A percentile compares a stretch with the other conserved stretches of the same genome.
These are phyloP conservation scores for Amitus sp. DNA, from an alignment of 2,888 invertebrate species.

Conservation along the genomic window DNA sequence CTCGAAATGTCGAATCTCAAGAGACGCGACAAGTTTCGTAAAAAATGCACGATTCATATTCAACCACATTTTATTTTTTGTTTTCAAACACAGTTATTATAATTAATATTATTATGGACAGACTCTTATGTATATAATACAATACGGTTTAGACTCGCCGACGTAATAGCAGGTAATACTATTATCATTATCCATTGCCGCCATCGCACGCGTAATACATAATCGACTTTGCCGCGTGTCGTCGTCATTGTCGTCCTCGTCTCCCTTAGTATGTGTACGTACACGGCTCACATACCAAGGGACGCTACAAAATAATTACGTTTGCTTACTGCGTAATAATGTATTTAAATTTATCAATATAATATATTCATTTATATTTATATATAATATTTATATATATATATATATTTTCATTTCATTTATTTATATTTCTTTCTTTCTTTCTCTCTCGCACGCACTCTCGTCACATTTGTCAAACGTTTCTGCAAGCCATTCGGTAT, in stretches of 20 bases:
- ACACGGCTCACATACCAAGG: slow-evolving; percentile 62
- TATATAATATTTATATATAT: slow-evolving; percentile 41
- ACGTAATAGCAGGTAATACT: slow-evolving; percentile 65
- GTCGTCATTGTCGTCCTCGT: slow-evolving; percentile 45
- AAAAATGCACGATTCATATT: slow-evolving; percentile 57
- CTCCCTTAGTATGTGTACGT: slow-evolving; percentile 57
- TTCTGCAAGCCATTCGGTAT: slow-evolving; percentile 51
- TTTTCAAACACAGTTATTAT: slow-evolving; percentile 67
- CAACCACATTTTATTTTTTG: slow-evolving; percentile 67
- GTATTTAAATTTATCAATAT: slow-evolving; percentile 53
- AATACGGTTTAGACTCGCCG: slow-evolving; percentile 65
- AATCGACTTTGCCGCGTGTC: slow-evolving; percentile 52
- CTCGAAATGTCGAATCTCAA: too few species aligned
- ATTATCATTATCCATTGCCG: slow-evolving; percentile 62
- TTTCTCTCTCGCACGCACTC: slow-evolving; percentile 45
- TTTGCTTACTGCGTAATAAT: slow-evolving; percentile 56
- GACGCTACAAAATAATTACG: slow-evolving; percentile 65
- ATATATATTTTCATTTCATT: slow-evolving; percentile 50
- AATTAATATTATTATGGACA: slow-evolving; percentile 66
- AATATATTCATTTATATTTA: slow-evolving; percentile 67
- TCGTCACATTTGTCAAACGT: slow-evolving; percentile 41
- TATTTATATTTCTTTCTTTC: slow-evolving; percentile 50
- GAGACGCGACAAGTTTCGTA: too few species aligned
- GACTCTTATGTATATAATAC: slow-evolving; percentile 66
- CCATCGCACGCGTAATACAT: slow-evolving; percentile 54